These are phyloP conservation scores for Lasioglossum baleicum DNA, from an alignment of 1,140 invertebrate species.

Conservation along the genomic window DNA sequence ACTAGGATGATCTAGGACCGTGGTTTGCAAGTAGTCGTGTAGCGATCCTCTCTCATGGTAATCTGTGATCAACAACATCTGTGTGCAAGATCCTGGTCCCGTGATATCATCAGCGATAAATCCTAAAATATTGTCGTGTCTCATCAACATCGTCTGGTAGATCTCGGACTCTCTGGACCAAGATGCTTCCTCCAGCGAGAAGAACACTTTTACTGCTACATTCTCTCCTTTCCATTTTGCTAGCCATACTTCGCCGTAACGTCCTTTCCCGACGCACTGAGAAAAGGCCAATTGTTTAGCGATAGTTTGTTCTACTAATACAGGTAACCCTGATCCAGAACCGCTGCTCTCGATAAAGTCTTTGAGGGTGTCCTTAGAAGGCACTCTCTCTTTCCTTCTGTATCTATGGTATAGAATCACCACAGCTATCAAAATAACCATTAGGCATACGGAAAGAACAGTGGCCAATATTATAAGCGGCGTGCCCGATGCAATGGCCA, in stretches of 20 bases:
- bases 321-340: slow-evolving; percentile 93
- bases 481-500: slow-evolving; percentile 64
- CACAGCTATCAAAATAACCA: too few relatives aligned
- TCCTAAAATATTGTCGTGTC: slow-evolving; percentile 96
- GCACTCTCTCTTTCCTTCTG: slow-evolving; percentile 81
- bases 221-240: slow-evolving; percentile 91
- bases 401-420: too few relatives aligned
- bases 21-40: slow-evolving; percentile 91
- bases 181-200: slow-evolving; percentile 92
- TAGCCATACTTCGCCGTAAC: slow-evolving; percentile 95
- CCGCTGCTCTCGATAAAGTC: slow-evolving; percentile 92
- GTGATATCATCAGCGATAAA: slow-evolving; percentile 92
- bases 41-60: slow-evolving; percentile 94
- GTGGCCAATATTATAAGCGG: too few relatives aligned
- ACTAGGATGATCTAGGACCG: slow-evolving; percentile 85
- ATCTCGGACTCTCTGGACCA: slow-evolving; percentile 96
- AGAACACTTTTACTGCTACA: slow-evolving; percentile 95
- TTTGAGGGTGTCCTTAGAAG: slow-evolving; percentile 81
- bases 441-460: too few relatives aligned
- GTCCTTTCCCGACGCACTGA: slow-evolving; percentile 93
- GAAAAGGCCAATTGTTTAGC: slow-evolving; percentile 94
- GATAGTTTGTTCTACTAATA: slow-evolving; percentile 95
- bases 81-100: slow-evolving; percentile 85
- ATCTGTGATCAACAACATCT: slow-evolving; percentile 93
- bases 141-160: slow-evolving; percentile 94